These are phyloP conservation scores for Spicauda simplicius DNA, from an alignment of 2,888 invertebrate species.

Conservation along the genomic window DNA sequence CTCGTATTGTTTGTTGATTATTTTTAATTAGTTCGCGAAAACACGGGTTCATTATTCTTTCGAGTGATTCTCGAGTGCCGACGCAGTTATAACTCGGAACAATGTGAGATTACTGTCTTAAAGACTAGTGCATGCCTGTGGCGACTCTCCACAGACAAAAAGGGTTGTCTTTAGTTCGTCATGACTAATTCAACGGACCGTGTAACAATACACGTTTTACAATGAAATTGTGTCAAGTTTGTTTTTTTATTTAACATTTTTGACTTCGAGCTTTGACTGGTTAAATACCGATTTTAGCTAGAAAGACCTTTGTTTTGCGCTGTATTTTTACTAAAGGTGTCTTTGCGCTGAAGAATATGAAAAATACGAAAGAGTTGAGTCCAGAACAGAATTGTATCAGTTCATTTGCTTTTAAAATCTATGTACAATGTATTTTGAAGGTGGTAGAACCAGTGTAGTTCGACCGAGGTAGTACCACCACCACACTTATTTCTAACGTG, in stretches of 20 bases:
- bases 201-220: slow-evolving; percentile 51
- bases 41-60: slow-evolving; percentile 50
- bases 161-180: slow-evolving; percentile 52
- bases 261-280: slow-evolving; percentile 33
- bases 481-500: no score
- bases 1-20: slow-evolving; percentile 51
- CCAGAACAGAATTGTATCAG: not conserved
- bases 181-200: slow-evolving; percentile 51
- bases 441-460: no score
- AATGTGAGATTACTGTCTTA: slow-evolving; percentile 50
- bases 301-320: slow-evolving; percentile 16
- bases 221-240: slow-evolving; percentile 53
- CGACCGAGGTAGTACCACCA: no score
- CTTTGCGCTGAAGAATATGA: not conserved
- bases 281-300: slow-evolving; percentile 32
- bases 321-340: slow-evolving; percentile 17
- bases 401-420: not conserved
- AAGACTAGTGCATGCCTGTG: slow-evolving; percentile 50
- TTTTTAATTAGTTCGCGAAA: slow-evolving; percentile 49
- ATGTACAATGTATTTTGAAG: no score
- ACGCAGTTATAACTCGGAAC: slow-evolving; percentile 41
- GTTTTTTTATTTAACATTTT: slow-evolving; percentile 34
- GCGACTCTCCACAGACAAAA: slow-evolving; percentile 47
- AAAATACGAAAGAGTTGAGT: not conserved
- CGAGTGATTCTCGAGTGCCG: slow-evolving; percentile 42